phyloP scores from a whole-genome alignment of 2,113 vertebrate species.

The Pseudorasbora parva region DNA sequence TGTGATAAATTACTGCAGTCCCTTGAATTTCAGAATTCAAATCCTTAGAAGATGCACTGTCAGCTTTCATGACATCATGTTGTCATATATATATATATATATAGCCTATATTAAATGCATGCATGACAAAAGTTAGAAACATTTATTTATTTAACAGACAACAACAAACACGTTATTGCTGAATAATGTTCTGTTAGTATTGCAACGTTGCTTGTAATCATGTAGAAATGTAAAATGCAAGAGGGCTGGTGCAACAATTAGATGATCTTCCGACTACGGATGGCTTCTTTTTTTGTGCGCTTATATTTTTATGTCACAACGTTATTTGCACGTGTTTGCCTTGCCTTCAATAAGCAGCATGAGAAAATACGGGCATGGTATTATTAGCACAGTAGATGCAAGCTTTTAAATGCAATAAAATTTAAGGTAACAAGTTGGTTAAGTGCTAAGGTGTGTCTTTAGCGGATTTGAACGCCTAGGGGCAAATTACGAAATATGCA shows the following conservation, averaged over 20 bases:
- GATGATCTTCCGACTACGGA: too few relatives aligned
- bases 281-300: too few relatives aligned
- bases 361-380: neutral
- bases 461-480: neutral
- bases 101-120: neutral
- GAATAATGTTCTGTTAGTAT: neutral
- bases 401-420: neutral
- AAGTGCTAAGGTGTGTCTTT: neutral
- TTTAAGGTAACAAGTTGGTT: neutral
- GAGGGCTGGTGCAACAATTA: neutral
- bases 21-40: neutral
- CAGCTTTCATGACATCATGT: neutral
- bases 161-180: neutral
- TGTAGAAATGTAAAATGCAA: conserved; percentile 12
- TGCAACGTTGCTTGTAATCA: neutral
- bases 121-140: neutral
- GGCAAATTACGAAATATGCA: neutral
- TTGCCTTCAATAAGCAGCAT: neutral
- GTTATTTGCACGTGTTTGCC: too few relatives aligned
- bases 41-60: neutral
- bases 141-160: neutral
- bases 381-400: neutral
- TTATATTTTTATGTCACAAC: too few relatives aligned
- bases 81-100: neutral
- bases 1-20: neutral